Evolutionary conservation across 2,113 vertebrate species (phyloP), one percentile per base, ranked within the genome.

Genomic region (Notiomystis cincta): DNA sequence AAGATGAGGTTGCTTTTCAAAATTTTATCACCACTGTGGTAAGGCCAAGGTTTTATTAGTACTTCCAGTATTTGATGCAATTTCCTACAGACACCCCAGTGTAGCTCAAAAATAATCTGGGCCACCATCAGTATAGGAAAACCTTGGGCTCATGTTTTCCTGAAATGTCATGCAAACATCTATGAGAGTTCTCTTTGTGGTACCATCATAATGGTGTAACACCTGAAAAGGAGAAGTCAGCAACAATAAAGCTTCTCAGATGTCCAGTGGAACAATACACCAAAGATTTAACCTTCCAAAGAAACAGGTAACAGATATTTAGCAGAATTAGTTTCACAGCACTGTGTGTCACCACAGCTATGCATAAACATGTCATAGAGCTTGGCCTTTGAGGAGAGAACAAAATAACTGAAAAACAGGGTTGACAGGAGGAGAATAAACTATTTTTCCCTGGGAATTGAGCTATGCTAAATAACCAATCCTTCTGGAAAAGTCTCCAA

Each of bases 71-170:
- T 50, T 64, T 64, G 53, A 64, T 28, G 37, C 6, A 35, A 73
- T 75, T 82, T 85, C 38, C 44, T 78, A 67, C 4, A 37, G 87
- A 67, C 11, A 75, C 24, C 27, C 7, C 37, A 64, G 0, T 10
- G 6, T 33, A 69, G 71, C n/a, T 57, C 40, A 82, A 48, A 82
- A 82, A 48, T 22, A 51, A 76, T 31, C 40, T 40, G n/a, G 11
- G 22, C n/a, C 42, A 82, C 16, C 2, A 4, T 37, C 25, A 61
- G 37, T 37, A 48, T 1, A 86, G 69, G 10, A 66, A 88, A 89
- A 80, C 42, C 19, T 48, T 0, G 2, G 37, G 57, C 0, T 0
- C 27, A 25, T 3, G 7, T 57, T 65, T 73, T 86, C n/a, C 83
- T 77, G 50, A 92, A 80, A 61, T 13, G 18, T 61, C 44, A 61